A percentile compares a stretch with the other conserved stretches of the same genome.
These are phyloP conservation scores for Trichomalopsis sarcophagae DNA, from an alignment of 1,140 invertebrate species.

Conservation along the genomic window DNA sequence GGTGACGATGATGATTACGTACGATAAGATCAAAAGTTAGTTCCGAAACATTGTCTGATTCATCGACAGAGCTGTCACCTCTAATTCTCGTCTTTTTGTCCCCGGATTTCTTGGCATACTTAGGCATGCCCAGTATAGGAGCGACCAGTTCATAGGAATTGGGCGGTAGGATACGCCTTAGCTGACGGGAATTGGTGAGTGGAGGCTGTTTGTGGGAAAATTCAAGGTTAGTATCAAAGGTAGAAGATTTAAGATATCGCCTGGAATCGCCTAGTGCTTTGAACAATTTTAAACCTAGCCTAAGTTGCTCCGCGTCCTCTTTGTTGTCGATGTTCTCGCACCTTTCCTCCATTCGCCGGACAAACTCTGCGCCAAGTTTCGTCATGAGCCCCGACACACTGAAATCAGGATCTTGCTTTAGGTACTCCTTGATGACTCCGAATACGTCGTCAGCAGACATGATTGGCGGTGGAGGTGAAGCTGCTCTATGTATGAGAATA, in stretches of 20 bases:
- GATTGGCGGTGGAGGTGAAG: slow-evolving; percentile 33
- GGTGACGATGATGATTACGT: neutral
- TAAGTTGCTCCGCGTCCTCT: slow-evolving; percentile 34
- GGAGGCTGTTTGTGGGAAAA: slow-evolving; percentile 62
- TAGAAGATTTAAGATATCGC: slow-evolving; percentile 59
- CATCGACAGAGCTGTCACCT: neutral
- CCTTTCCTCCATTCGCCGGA: slow-evolving; percentile 51
- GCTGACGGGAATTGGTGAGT: slow-evolving; percentile 57
- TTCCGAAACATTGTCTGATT: neutral
- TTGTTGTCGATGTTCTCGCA: slow-evolving; percentile 31
- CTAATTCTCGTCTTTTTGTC: neutral
- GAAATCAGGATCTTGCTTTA: slow-evolving; percentile 42
- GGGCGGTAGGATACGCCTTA: slow-evolving; percentile 61
- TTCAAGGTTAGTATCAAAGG: slow-evolving; percentile 57
- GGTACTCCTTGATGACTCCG: slow-evolving; percentile 51
- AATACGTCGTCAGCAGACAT: slow-evolving; percentile 56
- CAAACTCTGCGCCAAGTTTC: slow-evolving; percentile 58
- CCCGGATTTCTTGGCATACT: slow-evolving; percentile 24
- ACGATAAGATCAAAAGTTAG: slow-evolving; percentile 47
- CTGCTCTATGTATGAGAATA: slow-evolving; percentile 11
- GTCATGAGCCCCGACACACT: slow-evolving; percentile 51
- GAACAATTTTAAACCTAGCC: slow-evolving; percentile 59
- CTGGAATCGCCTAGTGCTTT: slow-evolving; percentile 65
- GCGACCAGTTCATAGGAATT: slow-evolving; percentile 64
- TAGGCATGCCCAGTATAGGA: slow-evolving; percentile 61